These are phyloP conservation scores for Chloropsis cyanopogon DNA, from an alignment of 2,113 vertebrate genomes.

Conservation along the genomic window DNA sequence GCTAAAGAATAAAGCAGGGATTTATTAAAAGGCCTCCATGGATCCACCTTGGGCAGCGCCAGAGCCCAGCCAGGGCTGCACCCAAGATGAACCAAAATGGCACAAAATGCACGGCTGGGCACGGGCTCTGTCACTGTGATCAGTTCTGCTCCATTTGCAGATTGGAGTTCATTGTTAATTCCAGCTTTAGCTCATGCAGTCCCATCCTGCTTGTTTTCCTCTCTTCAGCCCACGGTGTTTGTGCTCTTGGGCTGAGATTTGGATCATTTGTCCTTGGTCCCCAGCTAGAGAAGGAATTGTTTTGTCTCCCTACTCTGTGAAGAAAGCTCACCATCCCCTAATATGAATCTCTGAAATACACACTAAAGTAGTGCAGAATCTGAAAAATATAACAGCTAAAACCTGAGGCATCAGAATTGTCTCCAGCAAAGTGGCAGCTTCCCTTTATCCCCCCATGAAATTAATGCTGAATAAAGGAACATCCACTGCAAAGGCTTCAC, in stretches of 20 bases:
- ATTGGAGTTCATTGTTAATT: background rate
- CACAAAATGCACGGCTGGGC: fast-evolving
- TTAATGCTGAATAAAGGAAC: background rate
- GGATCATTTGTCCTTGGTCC: background rate
- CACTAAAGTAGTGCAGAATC: background rate
- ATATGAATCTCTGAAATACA: fast-evolving
- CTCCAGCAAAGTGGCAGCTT: background rate
- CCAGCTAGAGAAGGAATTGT: background rate
- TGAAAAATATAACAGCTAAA: background rate
- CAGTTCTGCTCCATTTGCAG: background rate
- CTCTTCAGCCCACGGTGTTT: background rate
- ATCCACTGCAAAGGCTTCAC: background rate
- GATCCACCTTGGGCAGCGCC: no score
- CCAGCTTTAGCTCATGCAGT: background rate
- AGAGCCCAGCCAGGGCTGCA: background rate
- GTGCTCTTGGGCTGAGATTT: background rate
- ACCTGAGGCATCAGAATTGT: background rate
- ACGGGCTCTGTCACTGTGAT: fast-evolving
- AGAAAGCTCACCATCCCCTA: background rate
- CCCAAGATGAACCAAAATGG: background rate
- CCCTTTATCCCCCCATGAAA: background rate
- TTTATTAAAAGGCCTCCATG: no score
- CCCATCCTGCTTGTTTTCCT: background rate
- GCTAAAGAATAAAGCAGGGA: no score
- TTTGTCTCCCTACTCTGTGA: background rate